Percentiles rank a stretch among this genome's conserved stretches.
phyloP scores from a whole-genome alignment of 2,888 invertebrate species.

The Dorcus parallelipipedus region DNA sequence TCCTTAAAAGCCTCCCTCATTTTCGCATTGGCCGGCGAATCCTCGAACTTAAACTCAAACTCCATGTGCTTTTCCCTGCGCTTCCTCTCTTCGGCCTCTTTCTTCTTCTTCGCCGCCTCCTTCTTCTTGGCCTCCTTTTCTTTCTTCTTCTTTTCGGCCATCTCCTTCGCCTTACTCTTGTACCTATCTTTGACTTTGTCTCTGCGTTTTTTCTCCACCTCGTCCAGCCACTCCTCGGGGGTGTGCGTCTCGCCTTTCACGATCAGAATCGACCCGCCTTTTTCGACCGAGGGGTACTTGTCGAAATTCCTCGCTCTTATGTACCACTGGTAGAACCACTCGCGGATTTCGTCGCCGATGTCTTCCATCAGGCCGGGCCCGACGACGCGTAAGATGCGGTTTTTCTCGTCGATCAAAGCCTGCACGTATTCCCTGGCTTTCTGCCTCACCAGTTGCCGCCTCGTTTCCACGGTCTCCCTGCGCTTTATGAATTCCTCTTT shows the following conservation, averaged over 20 bases:
- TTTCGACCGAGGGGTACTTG: conserved; percentile 66
- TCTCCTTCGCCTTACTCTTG: conserved; percentile 24
- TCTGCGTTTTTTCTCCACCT: conserved; percentile 36
- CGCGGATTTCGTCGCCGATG: conserved; percentile 70
- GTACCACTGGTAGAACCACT: conserved; percentile 72
- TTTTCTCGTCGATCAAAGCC: conserved; percentile 52
- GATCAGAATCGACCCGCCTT: conserved; percentile 65
- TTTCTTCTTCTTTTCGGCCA: conserved; percentile 31
- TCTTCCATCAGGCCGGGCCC: conserved; percentile 67
- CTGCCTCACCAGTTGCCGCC: conserved; percentile 50
- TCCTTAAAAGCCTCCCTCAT: conserved; percentile 50
- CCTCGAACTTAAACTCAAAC: conserved; percentile 31
- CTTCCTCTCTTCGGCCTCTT: conserved; percentile 26
- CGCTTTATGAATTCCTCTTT: conserved; percentile 51
- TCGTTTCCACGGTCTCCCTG: conserved; percentile 49
- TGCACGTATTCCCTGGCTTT: conserved; percentile 51
- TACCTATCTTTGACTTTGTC: conserved; percentile 32
- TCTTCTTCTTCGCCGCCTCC: conserved; percentile 24
- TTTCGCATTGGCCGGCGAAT: conserved; percentile 42
- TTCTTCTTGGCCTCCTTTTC: conserved; percentile 47
- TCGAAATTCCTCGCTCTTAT: conserved; percentile 59
- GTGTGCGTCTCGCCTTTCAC: conserved; percentile 59
- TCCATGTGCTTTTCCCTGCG: conserved; percentile 20
- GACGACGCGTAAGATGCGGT: conserved; percentile 51
- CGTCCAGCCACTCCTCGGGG: conserved; percentile 56